These are phyloP conservation scores for Chrysaora quinquecirrha DNA, from an alignment of 30 jellyfish, hydroid and myxozoan genomes.

Conservation along the genomic window DNA sequence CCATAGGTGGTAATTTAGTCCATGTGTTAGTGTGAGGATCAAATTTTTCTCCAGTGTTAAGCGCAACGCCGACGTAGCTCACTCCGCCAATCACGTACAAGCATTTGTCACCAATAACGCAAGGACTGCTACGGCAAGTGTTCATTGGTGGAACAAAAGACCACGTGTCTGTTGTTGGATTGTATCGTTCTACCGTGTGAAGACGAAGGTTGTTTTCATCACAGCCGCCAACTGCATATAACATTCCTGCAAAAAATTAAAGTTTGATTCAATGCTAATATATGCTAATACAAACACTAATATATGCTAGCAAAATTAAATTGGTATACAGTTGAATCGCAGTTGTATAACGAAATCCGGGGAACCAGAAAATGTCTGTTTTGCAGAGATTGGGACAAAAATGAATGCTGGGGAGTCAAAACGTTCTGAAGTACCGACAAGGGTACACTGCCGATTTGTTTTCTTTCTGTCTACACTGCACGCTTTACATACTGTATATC, in stretches of 20 bases:
- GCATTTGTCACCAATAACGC: slow-evolving; percentile 89
- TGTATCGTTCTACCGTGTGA: slow-evolving; percentile 93
- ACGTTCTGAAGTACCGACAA: too few species aligned
- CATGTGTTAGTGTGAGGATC: slow-evolving; percentile 97
- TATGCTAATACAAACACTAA: too few species aligned
- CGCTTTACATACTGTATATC: too few species aligned
- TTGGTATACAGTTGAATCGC: too few species aligned
- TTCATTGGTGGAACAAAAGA: slow-evolving; percentile 93
- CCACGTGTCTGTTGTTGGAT: slow-evolving; percentile 97
- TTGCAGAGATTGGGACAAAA: too few species aligned
- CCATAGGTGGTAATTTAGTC: slow-evolving; percentile 84
- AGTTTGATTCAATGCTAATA: too few species aligned
- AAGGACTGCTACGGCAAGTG: slow-evolving; percentile 96
- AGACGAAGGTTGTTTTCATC: slow-evolving; percentile 96
- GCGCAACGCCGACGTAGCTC: slow-evolving; percentile 97
- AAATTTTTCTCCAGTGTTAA: slow-evolving; percentile 79
- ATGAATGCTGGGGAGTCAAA: too few species aligned
- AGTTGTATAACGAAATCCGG: too few species aligned
- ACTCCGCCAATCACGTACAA: slow-evolving; percentile 98
- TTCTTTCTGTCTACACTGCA: too few species aligned
- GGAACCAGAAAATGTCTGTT: too few species aligned
- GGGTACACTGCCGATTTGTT: too few species aligned
- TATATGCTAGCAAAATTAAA: too few species aligned
- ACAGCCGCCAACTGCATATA: slow-evolving; percentile 99
- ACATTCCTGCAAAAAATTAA: slow-evolving; percentile 73